A percentile compares a stretch with the other conserved stretches of the same genome.
These are phyloP conservation scores for Macrobrachium rosenbergii DNA, from an alignment of 1,140 invertebrate species.

Conservation along the genomic window DNA sequence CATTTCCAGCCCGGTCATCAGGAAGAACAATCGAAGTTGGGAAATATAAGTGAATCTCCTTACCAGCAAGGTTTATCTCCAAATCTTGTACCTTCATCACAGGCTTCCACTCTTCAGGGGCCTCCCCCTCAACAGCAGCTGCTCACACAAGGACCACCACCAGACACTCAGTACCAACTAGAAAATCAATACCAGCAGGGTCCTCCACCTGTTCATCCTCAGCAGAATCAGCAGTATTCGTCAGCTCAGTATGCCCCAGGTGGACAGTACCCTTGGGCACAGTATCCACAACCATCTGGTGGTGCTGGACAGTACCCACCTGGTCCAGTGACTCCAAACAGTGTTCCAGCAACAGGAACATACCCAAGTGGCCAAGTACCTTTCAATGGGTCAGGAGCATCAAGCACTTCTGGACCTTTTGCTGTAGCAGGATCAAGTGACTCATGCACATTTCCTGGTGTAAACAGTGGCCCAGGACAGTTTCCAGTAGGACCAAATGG, in stretches of 20 bases:
- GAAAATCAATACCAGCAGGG: constrained; percentile 47
- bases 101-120: not conserved
- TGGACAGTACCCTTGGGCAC: constrained; percentile 57
- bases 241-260: constrained; percentile 39
- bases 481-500: constrained; percentile 39
- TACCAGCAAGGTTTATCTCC: constrained; percentile 44
- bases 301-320: constrained; percentile 35
- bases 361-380: constrained; percentile 34
- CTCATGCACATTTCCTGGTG: constrained; percentile 27
- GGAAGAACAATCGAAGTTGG: no score
- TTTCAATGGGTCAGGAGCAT: constrained; percentile 41
- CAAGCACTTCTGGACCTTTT: constrained; percentile 29
- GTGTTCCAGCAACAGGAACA: constrained; percentile 29
- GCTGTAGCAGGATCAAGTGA: constrained; percentile 32
- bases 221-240: constrained; percentile 45
- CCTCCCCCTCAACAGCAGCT: not conserved
- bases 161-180: constrained; percentile 2
- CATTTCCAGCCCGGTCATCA: not conserved
- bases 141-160: not conserved
- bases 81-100: not conserved
- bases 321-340: constrained; percentile 32
- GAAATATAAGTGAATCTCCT: not conserved
- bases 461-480: constrained; percentile 6
- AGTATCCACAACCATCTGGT: constrained; percentile 49
- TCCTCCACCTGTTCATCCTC: constrained; percentile 43